Evolutionary conservation across 2,888 invertebrate genomes (phyloP).

Genomic region (Auanema freiburgensis): DNA sequence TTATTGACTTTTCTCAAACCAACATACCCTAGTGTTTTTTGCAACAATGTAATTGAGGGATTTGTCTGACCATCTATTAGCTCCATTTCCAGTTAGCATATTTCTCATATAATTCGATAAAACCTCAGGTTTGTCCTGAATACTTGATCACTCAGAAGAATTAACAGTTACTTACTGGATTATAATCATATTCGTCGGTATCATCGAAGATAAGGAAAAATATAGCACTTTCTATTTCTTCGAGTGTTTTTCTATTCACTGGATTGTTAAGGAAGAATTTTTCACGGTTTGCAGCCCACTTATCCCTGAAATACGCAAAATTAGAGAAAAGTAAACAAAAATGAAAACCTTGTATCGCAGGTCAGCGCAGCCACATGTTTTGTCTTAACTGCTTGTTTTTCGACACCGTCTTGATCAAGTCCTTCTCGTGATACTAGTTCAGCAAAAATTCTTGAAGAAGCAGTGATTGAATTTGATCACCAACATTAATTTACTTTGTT

Average conservation of each 20-base stretch:
- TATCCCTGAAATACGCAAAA: conserved; percentile 24
- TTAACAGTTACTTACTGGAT: conserved; percentile 19
- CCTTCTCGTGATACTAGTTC: conserved; percentile 46
- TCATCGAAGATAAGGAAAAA: conserved; percentile 51
- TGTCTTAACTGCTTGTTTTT: not conserved
- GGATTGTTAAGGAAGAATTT: conserved; percentile 51
- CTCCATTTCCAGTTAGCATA: conserved; percentile 53
- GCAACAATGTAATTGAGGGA: conserved; percentile 52
- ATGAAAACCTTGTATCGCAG: conserved; percentile 32
- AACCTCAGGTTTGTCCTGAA: conserved; percentile 39
- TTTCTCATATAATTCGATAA: conserved; percentile 44
- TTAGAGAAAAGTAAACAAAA: not conserved
- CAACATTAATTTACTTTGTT: conserved; percentile 28
- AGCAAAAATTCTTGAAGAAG: conserved; percentile 46
- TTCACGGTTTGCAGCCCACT: conserved; percentile 48
- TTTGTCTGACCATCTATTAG: conserved; percentile 59
- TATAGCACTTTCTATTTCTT: conserved; percentile 48
- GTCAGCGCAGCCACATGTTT: conserved; percentile 50
- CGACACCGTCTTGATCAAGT: conserved; percentile 27
- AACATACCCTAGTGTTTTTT: conserved; percentile 40
- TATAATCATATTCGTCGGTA: conserved; percentile 42
- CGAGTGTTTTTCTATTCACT: conserved; percentile 44
- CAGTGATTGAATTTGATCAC: not conserved
- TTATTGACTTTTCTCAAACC: not conserved
- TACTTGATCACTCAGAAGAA: not conserved